phyloP scores from a whole-genome alignment of 1,140 invertebrate genomes.

The Danaus melanippus region DNA sequence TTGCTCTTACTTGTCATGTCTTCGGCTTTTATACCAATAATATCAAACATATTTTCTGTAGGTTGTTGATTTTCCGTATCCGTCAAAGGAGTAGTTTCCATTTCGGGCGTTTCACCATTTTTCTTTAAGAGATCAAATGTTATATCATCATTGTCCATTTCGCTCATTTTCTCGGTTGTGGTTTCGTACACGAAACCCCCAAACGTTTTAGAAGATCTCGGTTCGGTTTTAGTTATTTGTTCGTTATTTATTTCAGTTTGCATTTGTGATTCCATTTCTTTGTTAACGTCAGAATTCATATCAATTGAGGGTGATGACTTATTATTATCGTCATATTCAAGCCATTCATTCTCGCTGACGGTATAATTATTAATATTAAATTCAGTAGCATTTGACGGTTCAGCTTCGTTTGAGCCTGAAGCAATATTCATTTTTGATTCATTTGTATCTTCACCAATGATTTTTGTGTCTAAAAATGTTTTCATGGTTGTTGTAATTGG shows the following conservation, averaged over 20 bases:
- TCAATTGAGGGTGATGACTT: constrained; percentile 9
- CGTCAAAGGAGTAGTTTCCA: constrained; percentile 13
- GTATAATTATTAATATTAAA: constrained; percentile 16
- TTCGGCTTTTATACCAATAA: constrained; percentile 11
- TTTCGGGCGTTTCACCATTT: constrained; percentile 12
- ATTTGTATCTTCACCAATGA: too few relatives aligned
- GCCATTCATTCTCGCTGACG: constrained; percentile 36
- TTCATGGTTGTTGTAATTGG: too few relatives aligned
- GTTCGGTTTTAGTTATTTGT: constrained; percentile 26
- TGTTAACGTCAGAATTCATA: neutral
- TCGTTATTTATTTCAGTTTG: constrained; percentile 20
- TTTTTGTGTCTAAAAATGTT: too few relatives aligned
- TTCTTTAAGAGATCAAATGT: constrained; percentile 28
- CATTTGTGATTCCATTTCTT: constrained; percentile 10
- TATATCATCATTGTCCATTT: constrained; percentile 22
- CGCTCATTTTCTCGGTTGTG: constrained; percentile 23
- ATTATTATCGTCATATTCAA: constrained; percentile 29
- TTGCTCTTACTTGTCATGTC: constrained; percentile 8
- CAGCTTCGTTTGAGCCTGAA: too few relatives aligned
- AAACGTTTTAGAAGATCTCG: constrained; percentile 41
- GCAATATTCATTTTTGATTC: too few relatives aligned
- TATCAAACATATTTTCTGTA: constrained; percentile 15
- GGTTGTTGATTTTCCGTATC: constrained; percentile 23
- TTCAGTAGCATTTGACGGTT: too few relatives aligned
- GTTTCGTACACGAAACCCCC: constrained; percentile 28